Evolutionary conservation across 2,113 vertebrate genomes (phyloP).

Genomic region (Panurus biarmicus): DNA sequence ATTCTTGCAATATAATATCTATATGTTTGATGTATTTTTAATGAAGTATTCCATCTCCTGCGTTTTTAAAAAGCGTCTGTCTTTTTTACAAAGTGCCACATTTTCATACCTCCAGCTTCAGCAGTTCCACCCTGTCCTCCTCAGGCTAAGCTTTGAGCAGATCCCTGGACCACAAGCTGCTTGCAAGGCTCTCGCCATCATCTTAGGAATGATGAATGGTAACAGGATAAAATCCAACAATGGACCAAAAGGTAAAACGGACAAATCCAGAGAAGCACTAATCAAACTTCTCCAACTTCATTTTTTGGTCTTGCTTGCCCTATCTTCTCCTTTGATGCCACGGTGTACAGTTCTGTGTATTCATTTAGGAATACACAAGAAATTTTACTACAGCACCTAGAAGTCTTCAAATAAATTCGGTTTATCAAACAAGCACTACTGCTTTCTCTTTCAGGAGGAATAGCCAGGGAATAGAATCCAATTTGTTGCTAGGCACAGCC

Average conservation of each 20-base stretch:
- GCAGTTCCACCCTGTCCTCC: neutral
- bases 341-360: neutral
- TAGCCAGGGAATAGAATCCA: neutral
- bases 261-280: neutral
- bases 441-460: neutral
- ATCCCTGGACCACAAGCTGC: neutral
- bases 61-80: neutral
- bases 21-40: neutral
- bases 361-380: neutral
- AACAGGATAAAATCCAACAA: neutral
- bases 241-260: neutral
- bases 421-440: neutral
- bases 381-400: neutral
- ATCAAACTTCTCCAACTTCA: neutral
- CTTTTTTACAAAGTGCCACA: neutral
- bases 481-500: neutral
- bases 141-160: neutral
- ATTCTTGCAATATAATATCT: neutral
- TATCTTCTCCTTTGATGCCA: neutral
- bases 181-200: neutral
- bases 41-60: neutral
- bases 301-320: neutral
- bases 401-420: neutral
- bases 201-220: neutral
- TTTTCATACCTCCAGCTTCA: neutral